Percentiles rank a stretch among this genome's conserved stretches.
phyloP scores from a whole-genome alignment of 2,888 invertebrate species.

The Teleiodes luculella region DNA sequence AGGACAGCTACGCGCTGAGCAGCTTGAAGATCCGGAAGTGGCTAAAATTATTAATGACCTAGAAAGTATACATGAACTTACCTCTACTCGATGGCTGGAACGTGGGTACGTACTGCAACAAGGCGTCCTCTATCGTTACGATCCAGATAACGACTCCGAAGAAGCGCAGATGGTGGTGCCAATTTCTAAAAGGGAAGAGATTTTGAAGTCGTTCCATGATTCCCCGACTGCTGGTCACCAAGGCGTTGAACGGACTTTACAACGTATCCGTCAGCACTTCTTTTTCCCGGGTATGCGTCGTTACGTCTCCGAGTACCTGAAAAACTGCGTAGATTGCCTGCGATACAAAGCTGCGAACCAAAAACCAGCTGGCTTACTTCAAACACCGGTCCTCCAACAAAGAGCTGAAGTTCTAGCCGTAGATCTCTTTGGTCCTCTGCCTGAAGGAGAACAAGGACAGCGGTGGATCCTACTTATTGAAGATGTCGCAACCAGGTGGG shows the following conservation, averaged over 20 bases:
- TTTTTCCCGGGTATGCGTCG: conserved; percentile 22
- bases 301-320: conserved; percentile 22
- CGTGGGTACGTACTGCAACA: not conserved
- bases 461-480: conserved; percentile 18
- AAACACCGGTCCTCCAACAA: not conserved
- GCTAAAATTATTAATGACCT: conserved; percentile 25
- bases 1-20: conserved; percentile 19
- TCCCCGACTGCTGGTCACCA: conserved; percentile 19
- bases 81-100: not conserved
- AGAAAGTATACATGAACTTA: conserved; percentile 16
- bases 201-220: conserved; percentile 16
- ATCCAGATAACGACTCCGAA: conserved; percentile 4
- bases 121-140: not conserved
- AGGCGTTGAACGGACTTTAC: conserved; percentile 15
- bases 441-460: conserved; percentile 11
- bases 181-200: not conserved
- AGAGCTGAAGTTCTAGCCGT: conserved; percentile 7
- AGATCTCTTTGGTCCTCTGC: too few species aligned
- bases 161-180: conserved; percentile 12
- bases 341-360: conserved; percentile 20
- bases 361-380: conserved; percentile 23
- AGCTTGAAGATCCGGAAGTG: conserved; percentile 25
- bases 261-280: conserved; percentile 1
- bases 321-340: conserved; percentile 20
- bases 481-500: conserved; percentile 22